These are phyloP conservation scores for Agrotis clavis DNA, from an alignment of 2,888 invertebrate species.

Conservation along the genomic window DNA sequence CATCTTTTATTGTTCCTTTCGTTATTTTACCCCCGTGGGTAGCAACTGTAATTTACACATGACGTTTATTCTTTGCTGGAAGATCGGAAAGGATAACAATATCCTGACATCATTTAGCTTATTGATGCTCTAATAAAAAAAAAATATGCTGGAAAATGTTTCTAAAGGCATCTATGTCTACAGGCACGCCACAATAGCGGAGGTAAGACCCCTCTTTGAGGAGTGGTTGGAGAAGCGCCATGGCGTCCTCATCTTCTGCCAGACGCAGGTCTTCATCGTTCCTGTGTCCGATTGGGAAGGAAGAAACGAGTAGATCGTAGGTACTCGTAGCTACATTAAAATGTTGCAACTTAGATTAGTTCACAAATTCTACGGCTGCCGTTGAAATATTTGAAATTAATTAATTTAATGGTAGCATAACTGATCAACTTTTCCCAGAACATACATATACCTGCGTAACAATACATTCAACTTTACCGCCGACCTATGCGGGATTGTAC, in stretches of 20 bases:
- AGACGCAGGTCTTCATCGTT: too few relatives aligned
- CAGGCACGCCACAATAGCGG: too few relatives aligned
- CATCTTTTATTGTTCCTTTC: constrained; percentile 25
- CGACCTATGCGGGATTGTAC: neutral
- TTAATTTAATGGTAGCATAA: constrained; percentile 38
- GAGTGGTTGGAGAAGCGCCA: too few relatives aligned
- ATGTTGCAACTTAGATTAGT: too few relatives aligned
- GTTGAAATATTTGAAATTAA: neutral
- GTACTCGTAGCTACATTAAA: too few relatives aligned
- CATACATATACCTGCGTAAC: neutral
- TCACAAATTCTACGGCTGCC: too few relatives aligned
- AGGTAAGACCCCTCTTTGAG: too few relatives aligned
- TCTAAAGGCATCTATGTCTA: neutral
- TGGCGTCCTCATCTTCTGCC: too few relatives aligned
- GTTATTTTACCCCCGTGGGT: constrained; percentile 22
- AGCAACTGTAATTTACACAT: constrained; percentile 10
- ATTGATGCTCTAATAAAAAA: neutral
- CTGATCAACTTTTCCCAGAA: neutral
- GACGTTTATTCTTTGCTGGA: constrained; percentile 1
- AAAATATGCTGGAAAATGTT: too few relatives aligned
- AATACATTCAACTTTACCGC: neutral
- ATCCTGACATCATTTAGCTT: neutral
- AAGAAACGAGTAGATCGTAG: too few relatives aligned
- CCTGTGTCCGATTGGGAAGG: too few relatives aligned
- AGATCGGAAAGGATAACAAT: constrained; percentile 2